These are phyloP conservation scores for Sycophila texana DNA, from an alignment of 2,888 invertebrate species.

Conservation along the genomic window DNA sequence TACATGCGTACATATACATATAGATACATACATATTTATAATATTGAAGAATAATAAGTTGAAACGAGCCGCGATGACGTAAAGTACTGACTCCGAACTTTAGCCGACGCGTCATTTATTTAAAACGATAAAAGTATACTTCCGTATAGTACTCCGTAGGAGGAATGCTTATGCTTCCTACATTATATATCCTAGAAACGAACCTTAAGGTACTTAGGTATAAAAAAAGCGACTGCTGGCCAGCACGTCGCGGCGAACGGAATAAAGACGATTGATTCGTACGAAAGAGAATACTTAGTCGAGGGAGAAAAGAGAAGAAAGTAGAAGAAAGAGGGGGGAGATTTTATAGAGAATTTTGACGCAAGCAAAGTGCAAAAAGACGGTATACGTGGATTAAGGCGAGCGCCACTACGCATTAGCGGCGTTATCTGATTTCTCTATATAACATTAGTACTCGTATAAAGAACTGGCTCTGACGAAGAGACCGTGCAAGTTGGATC, in stretches of 20 bases:
- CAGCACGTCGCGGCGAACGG: neutral
- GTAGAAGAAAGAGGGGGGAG: neutral
- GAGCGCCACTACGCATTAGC: conserved; percentile 12
- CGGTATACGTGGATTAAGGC: conserved; percentile 50
- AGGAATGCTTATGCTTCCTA: neutral
- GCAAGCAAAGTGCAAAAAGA: conserved; percentile 34
- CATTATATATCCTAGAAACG: conserved; percentile 2
- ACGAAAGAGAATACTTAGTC: conserved; percentile 6
- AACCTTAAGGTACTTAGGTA: conserved; percentile 40
- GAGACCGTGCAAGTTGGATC: conserved; percentile 5
- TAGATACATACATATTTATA: conserved; percentile 1
- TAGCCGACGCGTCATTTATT: conserved; percentile 16
- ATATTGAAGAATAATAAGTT: no score
- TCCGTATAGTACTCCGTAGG: no score
- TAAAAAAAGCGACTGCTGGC: conserved; percentile 18
- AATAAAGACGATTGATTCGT: neutral
- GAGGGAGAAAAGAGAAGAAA: neutral
- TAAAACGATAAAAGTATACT: conserved; percentile 17
- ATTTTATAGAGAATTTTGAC: conserved; percentile 15
- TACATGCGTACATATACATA: conserved; percentile 17
- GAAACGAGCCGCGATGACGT: conserved; percentile 49
- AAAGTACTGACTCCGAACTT: conserved; percentile 54
- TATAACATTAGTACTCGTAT: conserved; percentile 38
- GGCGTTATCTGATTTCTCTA: neutral
- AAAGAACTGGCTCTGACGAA: conserved; percentile 48